phyloP scores from a whole-genome alignment of 2,797 vertebrate genomes.

The Takifugu rubripes region DNA sequence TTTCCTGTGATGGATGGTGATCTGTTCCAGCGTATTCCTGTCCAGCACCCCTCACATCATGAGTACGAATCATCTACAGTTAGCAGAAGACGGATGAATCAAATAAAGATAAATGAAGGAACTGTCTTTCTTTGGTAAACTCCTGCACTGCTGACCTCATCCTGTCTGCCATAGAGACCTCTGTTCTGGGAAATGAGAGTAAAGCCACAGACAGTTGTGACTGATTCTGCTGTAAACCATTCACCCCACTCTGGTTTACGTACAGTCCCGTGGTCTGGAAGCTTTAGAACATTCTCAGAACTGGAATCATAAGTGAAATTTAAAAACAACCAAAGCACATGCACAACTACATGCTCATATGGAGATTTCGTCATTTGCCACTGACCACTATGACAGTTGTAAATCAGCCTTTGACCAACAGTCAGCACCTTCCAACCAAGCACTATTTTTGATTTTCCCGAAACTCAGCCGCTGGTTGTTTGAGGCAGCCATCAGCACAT shows the following conservation, averaged over 20 bases:
- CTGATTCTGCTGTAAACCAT: slow-evolving; percentile 28
- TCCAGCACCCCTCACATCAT: too few species aligned
- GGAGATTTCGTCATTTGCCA: slow-evolving; percentile 40
- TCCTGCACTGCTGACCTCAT: not conserved
- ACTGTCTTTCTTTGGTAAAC: too few species aligned
- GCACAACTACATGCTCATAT: slow-evolving; percentile 3
- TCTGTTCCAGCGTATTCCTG: too few species aligned
- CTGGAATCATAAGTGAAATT: slow-evolving; percentile 4
- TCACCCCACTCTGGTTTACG: slow-evolving; percentile 34
- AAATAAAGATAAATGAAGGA: too few species aligned
- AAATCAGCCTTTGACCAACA: not conserved
- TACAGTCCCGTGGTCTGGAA: slow-evolving; percentile 48
- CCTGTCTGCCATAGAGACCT: slow-evolving; percentile 1
- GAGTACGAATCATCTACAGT: too few species aligned
- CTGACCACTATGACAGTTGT: slow-evolving; percentile 12
- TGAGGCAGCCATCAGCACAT: not conserved
- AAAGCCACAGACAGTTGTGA: slow-evolving; percentile 14
- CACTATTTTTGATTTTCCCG: slow-evolving; percentile 2
- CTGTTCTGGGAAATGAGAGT: slow-evolving; percentile 29
- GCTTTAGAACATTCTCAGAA: slow-evolving; percentile 2
- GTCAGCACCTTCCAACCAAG: slow-evolving; percentile 20
- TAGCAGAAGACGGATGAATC: too few species aligned
- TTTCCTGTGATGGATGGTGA: too few species aligned
- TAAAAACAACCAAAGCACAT: slow-evolving; percentile 3
- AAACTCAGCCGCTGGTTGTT: too few species aligned